A percentile compares a stretch with the other conserved stretches of the same genome.
Conservation (phyloP, 2,888 invertebrate species). For the Selenia dentaria region DNA sequence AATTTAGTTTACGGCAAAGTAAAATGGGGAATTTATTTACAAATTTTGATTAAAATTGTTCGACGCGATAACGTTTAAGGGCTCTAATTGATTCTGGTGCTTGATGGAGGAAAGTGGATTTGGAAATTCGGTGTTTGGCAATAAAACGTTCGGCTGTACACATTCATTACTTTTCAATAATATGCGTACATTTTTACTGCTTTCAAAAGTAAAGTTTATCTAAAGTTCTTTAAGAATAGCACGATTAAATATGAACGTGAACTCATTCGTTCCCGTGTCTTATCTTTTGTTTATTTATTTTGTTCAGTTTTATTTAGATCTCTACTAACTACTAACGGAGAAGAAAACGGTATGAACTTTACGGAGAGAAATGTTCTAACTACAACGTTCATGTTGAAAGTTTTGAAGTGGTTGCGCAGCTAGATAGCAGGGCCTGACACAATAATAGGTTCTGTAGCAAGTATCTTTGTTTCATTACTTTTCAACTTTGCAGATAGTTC, state of each 20-base stretch:
- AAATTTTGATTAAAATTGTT: conserved; percentile 34
- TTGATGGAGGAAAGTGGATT: conserved; percentile 14
- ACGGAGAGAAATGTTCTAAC: conserved; percentile 3
- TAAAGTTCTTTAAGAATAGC: conserved; percentile 26
- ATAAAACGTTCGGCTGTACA: conserved; percentile 8
- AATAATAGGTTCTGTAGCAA: no score
- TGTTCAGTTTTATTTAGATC: conserved; percentile 21
- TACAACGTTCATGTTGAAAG: conserved; percentile 5
- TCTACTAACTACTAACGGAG: conserved; percentile 9
- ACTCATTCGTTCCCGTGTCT: conserved; percentile 32
- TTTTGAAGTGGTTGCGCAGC: conserved; percentile 2
- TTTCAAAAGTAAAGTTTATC: conserved; percentile 13
- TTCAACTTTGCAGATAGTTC: no score
- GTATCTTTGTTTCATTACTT: no score
- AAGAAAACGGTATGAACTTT: conserved; percentile 24
- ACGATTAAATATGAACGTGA: conserved; percentile 32
- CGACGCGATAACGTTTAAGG: conserved; percentile 30
- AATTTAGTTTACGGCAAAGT: conserved; percentile 30
- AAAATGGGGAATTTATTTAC: conserved; percentile 31
- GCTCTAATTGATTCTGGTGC: conserved; percentile 33
- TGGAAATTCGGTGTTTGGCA: conserved; percentile 3
- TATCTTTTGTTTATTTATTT: conserved; percentile 33
- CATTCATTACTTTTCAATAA: conserved; percentile 9
- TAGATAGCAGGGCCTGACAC: no score
- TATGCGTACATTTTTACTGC: conserved; percentile 6